Conservation (phyloP, 2,113 vertebrate genomes). For the Macquaria australasica region DNA sequence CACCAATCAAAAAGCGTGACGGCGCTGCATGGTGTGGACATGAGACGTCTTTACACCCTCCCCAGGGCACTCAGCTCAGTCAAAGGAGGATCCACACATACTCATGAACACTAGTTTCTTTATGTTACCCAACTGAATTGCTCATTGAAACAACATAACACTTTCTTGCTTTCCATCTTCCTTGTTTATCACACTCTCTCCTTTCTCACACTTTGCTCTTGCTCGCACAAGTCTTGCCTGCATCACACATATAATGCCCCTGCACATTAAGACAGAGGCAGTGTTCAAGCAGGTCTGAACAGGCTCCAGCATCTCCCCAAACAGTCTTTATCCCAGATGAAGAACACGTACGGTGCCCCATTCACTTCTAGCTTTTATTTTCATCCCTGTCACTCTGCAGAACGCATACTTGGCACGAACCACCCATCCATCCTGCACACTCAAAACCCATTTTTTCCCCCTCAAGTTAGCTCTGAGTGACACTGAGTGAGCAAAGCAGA, state of each 20-base stretch:
- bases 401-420: conserved; percentile 52
- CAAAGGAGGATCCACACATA: conserved; percentile 42
- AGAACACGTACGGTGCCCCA: conserved; percentile 27
- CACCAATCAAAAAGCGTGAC: conserved; percentile 54
- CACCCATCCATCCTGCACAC: conserved; percentile 21
- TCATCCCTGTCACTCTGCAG: conserved; percentile 36
- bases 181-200: conserved; percentile 29
- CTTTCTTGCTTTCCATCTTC: conserved; percentile 30
- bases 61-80: conserved; percentile 65
- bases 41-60: conserved; percentile 57
- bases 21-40: conserved; percentile 36
- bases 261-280: conserved; percentile 37
- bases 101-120: not conserved
- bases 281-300: conserved; percentile 59
- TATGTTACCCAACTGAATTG: not conserved
- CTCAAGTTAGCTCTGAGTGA: conserved; percentile 56
- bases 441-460: not conserved
- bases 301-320: conserved; percentile 53
- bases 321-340: conserved; percentile 66
- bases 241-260: conserved; percentile 48
- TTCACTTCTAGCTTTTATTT: conserved; percentile 59
- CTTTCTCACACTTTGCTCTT: conserved; percentile 31
- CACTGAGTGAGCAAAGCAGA: conserved; percentile 36
- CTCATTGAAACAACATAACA: conserved; percentile 18
- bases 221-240: conserved; percentile 48